Base-by-base conservation (phyloP, 2,113 vertebrate species). In the Ciconia boyciana region DNA sequence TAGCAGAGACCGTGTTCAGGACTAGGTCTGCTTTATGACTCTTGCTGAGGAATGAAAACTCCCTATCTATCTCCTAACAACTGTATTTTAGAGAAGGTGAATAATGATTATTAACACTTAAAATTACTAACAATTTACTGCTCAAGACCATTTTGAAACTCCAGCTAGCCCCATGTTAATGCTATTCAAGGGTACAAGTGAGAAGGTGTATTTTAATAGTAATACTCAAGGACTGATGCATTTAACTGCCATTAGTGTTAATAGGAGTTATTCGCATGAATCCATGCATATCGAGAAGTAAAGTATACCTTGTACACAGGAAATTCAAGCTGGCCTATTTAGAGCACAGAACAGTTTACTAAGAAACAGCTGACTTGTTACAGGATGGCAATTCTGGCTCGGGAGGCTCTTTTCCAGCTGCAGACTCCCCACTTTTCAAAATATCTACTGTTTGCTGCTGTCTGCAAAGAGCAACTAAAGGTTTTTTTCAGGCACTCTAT, bases 191-290 rank as follows among this genome's bases (percentile, higher is more conserved):
- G 72, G 58, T 88, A 87, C 83, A 96, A 94, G 60, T 87, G 65
- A 96, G 83, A 65, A 91, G 41, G 39, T 81, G 26, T 76, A 41
- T 96, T 97, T 96, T 92, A 96, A 96, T 74, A 78, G 65, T 55
- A 87, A 68, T 78, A 55, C n/a, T 94, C 68, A 88, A 85, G 49
- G 22, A 89, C 34, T 91, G 90, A 93, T 79, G 81, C 58, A 62
- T 94, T 96, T 79, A 86, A 71, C 20, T 96, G 75, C 88, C 95
- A 88, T 96, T 97, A 96, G 41, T 44, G 52, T 94, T 97, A 96
- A 97, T 72, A 71, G 74, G 49, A 96, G 93, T 71, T 87, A 93
- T 92, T 95, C 17, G 10, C 36, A 92, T 81, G 92, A 97, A 96
- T 95, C 85, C 80, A 72, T 36, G 68, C 83, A 78, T 94, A 93